Evolutionary conservation across 2,888 invertebrate genomes (phyloP), one percentile per base, ranked within the genome.

Genomic region (Drosophila villosipedis): DNA sequence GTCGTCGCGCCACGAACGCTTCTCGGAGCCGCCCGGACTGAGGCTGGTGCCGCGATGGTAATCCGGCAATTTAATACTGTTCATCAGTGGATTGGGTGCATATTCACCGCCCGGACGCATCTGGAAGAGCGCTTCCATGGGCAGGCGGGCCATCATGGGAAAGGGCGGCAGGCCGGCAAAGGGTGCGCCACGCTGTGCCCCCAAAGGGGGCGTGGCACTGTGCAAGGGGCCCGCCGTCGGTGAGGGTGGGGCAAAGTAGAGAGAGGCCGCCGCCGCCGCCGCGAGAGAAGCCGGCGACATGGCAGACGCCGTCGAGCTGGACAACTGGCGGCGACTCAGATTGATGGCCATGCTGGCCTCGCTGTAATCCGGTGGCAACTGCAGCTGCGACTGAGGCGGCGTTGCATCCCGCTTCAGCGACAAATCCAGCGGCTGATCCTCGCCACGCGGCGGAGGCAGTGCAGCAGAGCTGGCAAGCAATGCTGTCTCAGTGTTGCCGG

Each of bases 351-450:
- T 79, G 47, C 47, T 47, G 14, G 65, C 43, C 93, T 96, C 96
- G 79, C 96, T 94, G 30, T 84, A 84, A 39, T 92, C 91, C 1
- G 49, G 49, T 0, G 49, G 30, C 37, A 95, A 95, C 74, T 94
- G 95, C 70, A 94, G 94, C 58, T 59, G 70, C 35, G 19, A 50
- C 52, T 43, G 69, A 0, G 95, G 95, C 78, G 96, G 96, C 22
- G 96, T 96, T 94, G 68, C 93, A 7, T 95, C 95, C 84, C 96
- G 96, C 91, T 97, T 98, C 7, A 97, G 96, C 4, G 98, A 98
- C 82, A 99, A 94, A 94, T 99, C 99, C 67, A 99, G 94, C 0
- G 99, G 99, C 92, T 98, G 97, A 88, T 98, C 97, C 54, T 93
- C 93, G 14, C 77, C 72, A 41, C 68, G 54, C 22, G 73, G 60